These are phyloP conservation scores for Vanacampus margaritifer DNA, from an alignment of 2,113 vertebrate species.

Conservation along the genomic window DNA sequence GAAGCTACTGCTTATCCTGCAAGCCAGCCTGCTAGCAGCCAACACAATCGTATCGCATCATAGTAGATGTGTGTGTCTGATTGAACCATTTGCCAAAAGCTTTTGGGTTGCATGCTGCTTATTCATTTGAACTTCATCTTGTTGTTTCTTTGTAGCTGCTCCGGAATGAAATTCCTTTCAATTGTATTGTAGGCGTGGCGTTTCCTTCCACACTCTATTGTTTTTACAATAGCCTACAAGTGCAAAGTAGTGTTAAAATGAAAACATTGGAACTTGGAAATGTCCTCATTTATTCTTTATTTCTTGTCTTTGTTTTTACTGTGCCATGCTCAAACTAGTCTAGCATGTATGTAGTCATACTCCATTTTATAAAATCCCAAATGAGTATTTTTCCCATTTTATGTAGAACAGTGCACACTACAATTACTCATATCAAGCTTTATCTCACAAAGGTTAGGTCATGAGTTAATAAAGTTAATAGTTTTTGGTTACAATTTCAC, in stretches of 20 bases:
- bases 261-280: too few relatives aligned
- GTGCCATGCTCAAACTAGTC: too few relatives aligned
- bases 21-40: slow-evolving; percentile 21
- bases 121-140: neutral
- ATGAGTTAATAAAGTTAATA: too few relatives aligned
- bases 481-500: too few relatives aligned
- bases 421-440: too few relatives aligned
- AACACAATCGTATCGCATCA: slow-evolving; percentile 14
- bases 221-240: neutral
- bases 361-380: too few relatives aligned
- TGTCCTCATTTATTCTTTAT: too few relatives aligned
- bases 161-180: neutral
- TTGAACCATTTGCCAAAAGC: neutral
- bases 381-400: too few relatives aligned
- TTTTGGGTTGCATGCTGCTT: neutral
- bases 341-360: too few relatives aligned
- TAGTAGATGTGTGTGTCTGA: slow-evolving; percentile 15
- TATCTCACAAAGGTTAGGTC: too few relatives aligned
- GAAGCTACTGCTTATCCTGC: slow-evolving; percentile 33
- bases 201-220: neutral
- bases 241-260: neutral
- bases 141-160: neutral
- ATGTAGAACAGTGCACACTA: too few relatives aligned
- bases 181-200: neutral
- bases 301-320: too few relatives aligned